phyloP scores from a whole-genome alignment of 2,888 invertebrate genomes.

The Dryobota labecula region DNA sequence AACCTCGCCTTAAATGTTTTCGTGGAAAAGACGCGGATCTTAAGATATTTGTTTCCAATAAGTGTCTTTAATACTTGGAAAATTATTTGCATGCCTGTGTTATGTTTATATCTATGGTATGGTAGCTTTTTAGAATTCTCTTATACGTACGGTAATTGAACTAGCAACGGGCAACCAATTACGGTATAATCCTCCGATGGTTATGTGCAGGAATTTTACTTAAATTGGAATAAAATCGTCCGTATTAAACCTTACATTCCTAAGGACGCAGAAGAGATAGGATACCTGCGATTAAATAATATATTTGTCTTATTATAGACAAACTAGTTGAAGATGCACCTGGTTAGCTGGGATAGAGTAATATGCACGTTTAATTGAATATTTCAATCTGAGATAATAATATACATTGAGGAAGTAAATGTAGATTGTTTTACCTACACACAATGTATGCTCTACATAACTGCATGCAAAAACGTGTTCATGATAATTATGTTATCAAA shows the following conservation, averaged over 20 bases:
- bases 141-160: slow-evolving; percentile 12
- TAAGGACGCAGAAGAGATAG: neutral
- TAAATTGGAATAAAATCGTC: slow-evolving; percentile 24
- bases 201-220: neutral
- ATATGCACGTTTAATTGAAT: slow-evolving; percentile 5
- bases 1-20: too few species aligned
- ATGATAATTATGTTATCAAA: too few species aligned
- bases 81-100: neutral
- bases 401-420: too few species aligned
- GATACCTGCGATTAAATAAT: slow-evolving; percentile 3
- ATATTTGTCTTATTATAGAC: neutral
- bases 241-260: slow-evolving; percentile 13
- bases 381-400: slow-evolving; percentile 6
- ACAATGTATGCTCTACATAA: too few species aligned
- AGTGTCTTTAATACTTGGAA: neutral
- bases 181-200: slow-evolving; percentile 4
- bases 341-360: neutral
- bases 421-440: too few species aligned
- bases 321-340: slow-evolving; percentile 38
- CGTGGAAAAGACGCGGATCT: too few species aligned
- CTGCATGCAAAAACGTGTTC: too few species aligned
- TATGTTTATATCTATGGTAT: neutral
- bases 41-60: neutral
- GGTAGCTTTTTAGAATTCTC: neutral
- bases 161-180: neutral